Conservation (phyloP, 2,113 vertebrate genomes). For the Heterocephalus glaber region DNA sequence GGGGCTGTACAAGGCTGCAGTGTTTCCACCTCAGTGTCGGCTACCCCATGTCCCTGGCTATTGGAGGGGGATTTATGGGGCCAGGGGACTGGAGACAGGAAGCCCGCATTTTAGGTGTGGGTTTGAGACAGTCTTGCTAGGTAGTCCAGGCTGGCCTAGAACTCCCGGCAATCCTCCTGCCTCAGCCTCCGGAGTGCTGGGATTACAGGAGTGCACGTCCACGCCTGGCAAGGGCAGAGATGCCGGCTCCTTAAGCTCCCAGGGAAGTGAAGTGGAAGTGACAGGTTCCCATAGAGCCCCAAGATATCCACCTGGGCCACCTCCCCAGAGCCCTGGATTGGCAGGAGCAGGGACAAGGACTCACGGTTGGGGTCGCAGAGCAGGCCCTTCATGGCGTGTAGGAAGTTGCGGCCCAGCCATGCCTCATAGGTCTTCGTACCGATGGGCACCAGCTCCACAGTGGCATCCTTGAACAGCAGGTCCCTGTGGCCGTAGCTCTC, state of each 20-base stretch:
- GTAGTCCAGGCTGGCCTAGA: background rate
- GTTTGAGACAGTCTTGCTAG: background rate
- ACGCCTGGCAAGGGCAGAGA: background rate
- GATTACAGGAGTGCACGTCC: background rate
- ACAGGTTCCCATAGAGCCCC: background rate
- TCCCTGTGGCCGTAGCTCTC: constrained; percentile 81
- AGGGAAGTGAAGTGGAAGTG: background rate
- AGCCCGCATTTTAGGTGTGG: background rate
- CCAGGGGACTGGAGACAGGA: background rate
- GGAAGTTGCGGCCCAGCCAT: constrained; percentile 91
- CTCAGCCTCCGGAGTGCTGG: background rate
- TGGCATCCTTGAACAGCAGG: constrained; percentile 92
- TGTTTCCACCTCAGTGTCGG: background rate
- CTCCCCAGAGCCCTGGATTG: background rate
- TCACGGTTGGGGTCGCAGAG: constrained; percentile 90
- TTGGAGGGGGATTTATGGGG: background rate
- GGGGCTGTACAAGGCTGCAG: too few species aligned
- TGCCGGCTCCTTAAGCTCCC: background rate
- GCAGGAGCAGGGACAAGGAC: background rate
- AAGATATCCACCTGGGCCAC: background rate
- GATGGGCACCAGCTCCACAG: constrained; percentile 84
- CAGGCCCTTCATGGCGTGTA: constrained; percentile 88
- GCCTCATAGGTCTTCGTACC: constrained; percentile 86
- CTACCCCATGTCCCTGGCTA: background rate
- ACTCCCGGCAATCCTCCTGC: background rate